Evolutionary conservation across 2,888 invertebrate species (phyloP), one percentile per base, ranked within the genome.

Genomic region (Hypolimnas misippus): DNA sequence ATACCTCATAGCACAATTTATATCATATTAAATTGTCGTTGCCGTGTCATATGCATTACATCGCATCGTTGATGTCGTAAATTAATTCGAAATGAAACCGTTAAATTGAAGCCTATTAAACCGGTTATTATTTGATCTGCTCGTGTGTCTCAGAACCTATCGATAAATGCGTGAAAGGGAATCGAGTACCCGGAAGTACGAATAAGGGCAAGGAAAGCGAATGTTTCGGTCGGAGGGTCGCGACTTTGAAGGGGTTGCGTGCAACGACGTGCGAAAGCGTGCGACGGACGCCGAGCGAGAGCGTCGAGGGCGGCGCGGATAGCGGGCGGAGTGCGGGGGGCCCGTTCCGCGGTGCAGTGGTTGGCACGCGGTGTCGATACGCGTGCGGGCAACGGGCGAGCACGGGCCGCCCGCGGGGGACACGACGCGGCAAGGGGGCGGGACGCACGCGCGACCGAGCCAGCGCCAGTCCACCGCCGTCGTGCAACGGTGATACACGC

Each of bases 351-450:
- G 86, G 79, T 87, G 89, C 89, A 86, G 89, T 81, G 85, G 84
- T 82, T 77, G 84, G 81, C 81, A 80, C 80, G 79, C 81, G 84
- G 84, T 89, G 87, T 87, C 89, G 81, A 88, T 88, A 88, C 83
- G 86, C 81, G 84, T 81, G 81, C 80, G 79, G 73, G 70, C 72
- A 68, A 65, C 70, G 71, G 72, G 72, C 71, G 62, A 70, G 67
- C 68, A 73, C 70, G 65, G 70, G 70, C 70, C 75, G 73, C 72
- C 69, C 67, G 71, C 72, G 67, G 65, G 64, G 67, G 67, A 61
- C 57, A 62, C 62, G 66, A 52, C 63, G 66, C 62, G 73, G 69
- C 71, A 71, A 72, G 69, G 68, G 21, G 68, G 69, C 65, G 74
- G 70, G 75, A 66, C 73, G 73, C 71, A 76, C 75, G 71, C 68